A percentile compares a stretch with the other conserved stretches of the same genome.
These are phyloP conservation scores for Isoperla grammatica DNA, from an alignment of 2,888 invertebrate genomes.

Conservation along the genomic window DNA sequence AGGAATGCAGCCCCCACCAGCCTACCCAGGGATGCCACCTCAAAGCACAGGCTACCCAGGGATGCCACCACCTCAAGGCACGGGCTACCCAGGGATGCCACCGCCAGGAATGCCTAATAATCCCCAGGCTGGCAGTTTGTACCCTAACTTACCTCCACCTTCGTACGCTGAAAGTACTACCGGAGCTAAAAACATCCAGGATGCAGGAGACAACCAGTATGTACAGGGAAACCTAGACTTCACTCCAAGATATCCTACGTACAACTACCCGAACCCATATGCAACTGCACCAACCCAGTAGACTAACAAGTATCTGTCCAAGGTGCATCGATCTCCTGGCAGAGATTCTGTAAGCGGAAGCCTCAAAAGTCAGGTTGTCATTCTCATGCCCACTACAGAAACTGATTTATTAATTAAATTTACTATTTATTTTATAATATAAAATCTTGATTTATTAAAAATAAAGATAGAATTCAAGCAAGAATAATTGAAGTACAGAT, in stretches of 20 bases:
- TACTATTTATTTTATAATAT: too few relatives aligned
- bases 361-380: too few relatives aligned
- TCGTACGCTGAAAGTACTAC: constrained; percentile 52
- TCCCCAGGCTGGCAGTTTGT: constrained; percentile 38
- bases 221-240: not conserved
- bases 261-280: not conserved
- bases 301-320: too few relatives aligned
- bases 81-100: constrained; percentile 44
- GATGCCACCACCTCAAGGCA: constrained; percentile 40
- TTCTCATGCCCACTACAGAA: too few relatives aligned
- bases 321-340: too few relatives aligned
- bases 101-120: constrained; percentile 43
- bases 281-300: not conserved
- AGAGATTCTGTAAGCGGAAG: too few relatives aligned
- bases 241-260: constrained; percentile 6
- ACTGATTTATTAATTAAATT: too few relatives aligned
- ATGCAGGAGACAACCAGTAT: constrained; percentile 49
- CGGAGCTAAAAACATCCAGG: constrained; percentile 45
- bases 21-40: constrained; percentile 31
- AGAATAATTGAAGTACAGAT: too few relatives aligned
- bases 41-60: constrained; percentile 38
- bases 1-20: not conserved
- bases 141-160: constrained; percentile 51
- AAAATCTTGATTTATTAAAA: too few relatives aligned
- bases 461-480: too few relatives aligned